These are phyloP conservation scores for Indri indri DNA, from an alignment of 2,113 vertebrate species.

Conservation along the genomic window DNA sequence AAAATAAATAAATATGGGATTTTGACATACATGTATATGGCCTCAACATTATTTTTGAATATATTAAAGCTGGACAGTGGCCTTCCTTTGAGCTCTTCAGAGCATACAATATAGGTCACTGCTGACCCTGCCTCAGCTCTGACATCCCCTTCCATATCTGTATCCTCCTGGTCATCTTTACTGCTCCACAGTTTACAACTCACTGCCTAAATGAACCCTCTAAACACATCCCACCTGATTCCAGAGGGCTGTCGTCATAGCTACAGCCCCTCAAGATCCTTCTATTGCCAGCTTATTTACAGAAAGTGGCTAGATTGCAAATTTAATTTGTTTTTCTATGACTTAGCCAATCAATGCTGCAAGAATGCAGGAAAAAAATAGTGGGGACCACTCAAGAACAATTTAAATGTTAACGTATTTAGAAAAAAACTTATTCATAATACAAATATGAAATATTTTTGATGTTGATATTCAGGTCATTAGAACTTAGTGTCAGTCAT, in stretches of 20 bases:
- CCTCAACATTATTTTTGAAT: too few species aligned
- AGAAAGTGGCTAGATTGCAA: neutral
- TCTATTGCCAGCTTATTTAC: neutral
- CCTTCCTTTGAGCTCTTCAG: too few species aligned
- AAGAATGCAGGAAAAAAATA: neutral
- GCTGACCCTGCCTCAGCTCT: too few species aligned
- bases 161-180: neutral
- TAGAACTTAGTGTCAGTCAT: neutral
- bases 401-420: slow-evolving; percentile 23
- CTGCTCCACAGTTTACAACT: neutral
- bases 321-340: slow-evolving; percentile 18
- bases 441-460: slow-evolving; percentile 2
- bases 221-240: neutral
- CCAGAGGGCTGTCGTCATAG: neutral
- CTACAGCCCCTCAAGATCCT: neutral
- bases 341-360: neutral
- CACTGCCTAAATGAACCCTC: neutral
- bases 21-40: too few species aligned
- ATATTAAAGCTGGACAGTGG: too few species aligned
- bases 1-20: too few species aligned
- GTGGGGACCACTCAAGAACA: neutral
- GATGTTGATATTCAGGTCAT: neutral
- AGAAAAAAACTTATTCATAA: neutral
- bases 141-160: too few species aligned
- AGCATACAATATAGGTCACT: too few species aligned